Base-by-base conservation (phyloP, 2,113 vertebrate genomes). In the Neopipo cinnamomea region DNA sequence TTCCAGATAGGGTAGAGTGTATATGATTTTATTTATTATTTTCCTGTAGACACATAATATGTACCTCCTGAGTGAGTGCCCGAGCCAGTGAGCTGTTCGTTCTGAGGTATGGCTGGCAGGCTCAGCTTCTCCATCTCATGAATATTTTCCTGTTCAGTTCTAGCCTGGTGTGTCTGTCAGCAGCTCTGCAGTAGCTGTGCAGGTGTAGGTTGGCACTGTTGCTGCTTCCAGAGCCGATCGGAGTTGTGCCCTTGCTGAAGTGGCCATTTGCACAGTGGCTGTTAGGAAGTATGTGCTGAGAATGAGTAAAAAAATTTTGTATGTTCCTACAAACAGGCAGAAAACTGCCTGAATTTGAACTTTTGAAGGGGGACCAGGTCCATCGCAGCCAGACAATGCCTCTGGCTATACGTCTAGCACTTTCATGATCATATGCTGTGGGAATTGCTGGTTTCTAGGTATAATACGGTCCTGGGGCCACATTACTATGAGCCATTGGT, bases 351-450 rank as follows among this genome's bases (percentile, higher is more conserved):
- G 25, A 31, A 42, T 74, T 56, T 65, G 46, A 75, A 35, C 41
- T 88, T 87, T 6, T 44, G 41, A 42, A 80, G 71, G 17, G 53
- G 6, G 8, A 47, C 17, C 23, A 28, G 35, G 14, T 78, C 12
- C 35, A 72, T 79, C 1, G 0, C 12, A 70, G 46, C 24, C 37
- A 35, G 47, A 27, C 0, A 0, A 10, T 75, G 70, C 66, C 62
- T 47, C 56, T 85, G 71, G 61, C 46, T 47, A 5, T 50, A 33
- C 1, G 12, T 58, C 14, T 14, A 39, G 42, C 16, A 5, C n/a
- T 76, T 63, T 5, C 0, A 0, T 5, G 8, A 21, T 21, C 7
- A 11, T 31, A 56, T 79, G 37, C 37, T 56, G 23, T 4, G 2
- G 35, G n/a, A 61, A 31, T 6, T 65, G n/a, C 66, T 79, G 4